A percentile compares a stretch with the other conserved stretches of the same genome.
Conservation (phyloP, 2,113 vertebrate genomes). For the Corythornis vintsioides region DNA sequence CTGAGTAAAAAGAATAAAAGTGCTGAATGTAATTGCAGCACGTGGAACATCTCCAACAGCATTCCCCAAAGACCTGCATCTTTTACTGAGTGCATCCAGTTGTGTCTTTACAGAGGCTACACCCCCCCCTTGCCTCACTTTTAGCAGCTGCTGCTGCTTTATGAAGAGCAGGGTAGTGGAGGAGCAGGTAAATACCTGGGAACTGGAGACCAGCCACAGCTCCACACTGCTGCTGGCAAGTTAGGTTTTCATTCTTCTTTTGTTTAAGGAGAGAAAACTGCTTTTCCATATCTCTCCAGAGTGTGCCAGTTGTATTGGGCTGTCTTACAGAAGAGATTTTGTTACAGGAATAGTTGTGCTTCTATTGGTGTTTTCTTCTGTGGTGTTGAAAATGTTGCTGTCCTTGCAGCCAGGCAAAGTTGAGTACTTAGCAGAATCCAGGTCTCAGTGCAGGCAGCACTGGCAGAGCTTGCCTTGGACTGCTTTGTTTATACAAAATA, state of each 20-base stretch:
- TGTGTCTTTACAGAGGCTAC: not conserved
- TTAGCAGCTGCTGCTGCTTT: not conserved
- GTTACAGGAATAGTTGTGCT: not conserved
- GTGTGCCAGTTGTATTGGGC: not conserved
- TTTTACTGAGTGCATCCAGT: not conserved
- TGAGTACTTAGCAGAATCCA: not conserved
- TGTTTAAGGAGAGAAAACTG: not conserved
- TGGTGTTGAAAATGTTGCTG: not conserved
- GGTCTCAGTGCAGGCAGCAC: not conserved
- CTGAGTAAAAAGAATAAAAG: not conserved
- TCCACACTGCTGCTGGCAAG: not conserved
- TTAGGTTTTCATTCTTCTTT: not conserved
- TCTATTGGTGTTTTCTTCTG: not conserved
- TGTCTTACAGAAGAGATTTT: not conserved
- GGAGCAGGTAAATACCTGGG: not conserved
- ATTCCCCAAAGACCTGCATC: not conserved
- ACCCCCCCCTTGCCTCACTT: not conserved
- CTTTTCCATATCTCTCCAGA: not conserved
- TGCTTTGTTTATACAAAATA: not conserved
- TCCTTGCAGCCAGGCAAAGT: not conserved
- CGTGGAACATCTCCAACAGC: not conserved
- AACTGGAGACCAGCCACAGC: not conserved
- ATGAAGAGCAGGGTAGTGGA: not conserved
- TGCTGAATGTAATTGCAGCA: not conserved
- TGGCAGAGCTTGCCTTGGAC: not conserved